A percentile compares a stretch with the other conserved stretches of the same genome.
Conservation (phyloP, 2,888 invertebrate species). For the Polydrusus cervinus region DNA sequence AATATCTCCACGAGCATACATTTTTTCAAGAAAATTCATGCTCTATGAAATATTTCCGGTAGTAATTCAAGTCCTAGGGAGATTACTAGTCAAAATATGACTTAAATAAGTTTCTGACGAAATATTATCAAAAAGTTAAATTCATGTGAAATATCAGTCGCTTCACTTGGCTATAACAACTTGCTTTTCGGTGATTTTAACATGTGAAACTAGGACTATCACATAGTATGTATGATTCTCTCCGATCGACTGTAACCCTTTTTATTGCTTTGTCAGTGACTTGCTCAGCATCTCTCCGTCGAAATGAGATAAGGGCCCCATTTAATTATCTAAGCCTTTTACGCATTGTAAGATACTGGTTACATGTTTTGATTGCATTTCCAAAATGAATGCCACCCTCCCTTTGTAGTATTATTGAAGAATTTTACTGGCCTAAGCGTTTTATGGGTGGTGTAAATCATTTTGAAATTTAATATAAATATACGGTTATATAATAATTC, state of each 20-base stretch:
- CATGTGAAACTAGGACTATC: constrained; percentile 26
- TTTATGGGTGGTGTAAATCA: constrained; percentile 44
- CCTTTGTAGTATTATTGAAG: constrained; percentile 44
- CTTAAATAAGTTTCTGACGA: no score
- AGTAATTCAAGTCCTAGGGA: no score
- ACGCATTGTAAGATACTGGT: constrained; percentile 50
- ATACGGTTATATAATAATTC: background rate
- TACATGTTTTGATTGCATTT: constrained; percentile 45
- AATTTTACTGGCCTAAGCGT: constrained; percentile 46
- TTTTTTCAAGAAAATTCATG: no score
- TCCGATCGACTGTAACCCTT: constrained; percentile 46
- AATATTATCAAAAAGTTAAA: no score
- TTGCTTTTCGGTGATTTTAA: background rate
- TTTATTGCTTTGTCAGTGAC: constrained; percentile 41
- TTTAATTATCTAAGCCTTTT: constrained; percentile 52
- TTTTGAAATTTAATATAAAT: background rate
- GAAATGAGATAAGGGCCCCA: constrained; percentile 50
- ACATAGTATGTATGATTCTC: background rate
- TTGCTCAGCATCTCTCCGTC: constrained; percentile 23
- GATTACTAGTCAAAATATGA: no score
- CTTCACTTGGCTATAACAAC: no score
- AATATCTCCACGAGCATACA: no score
- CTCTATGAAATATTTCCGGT: no score
- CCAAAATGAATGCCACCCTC: constrained; percentile 48
- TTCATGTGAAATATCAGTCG: no score